Conservation (phyloP, 2,797 vertebrate genomes). For the Sebastes itinus region DNA sequence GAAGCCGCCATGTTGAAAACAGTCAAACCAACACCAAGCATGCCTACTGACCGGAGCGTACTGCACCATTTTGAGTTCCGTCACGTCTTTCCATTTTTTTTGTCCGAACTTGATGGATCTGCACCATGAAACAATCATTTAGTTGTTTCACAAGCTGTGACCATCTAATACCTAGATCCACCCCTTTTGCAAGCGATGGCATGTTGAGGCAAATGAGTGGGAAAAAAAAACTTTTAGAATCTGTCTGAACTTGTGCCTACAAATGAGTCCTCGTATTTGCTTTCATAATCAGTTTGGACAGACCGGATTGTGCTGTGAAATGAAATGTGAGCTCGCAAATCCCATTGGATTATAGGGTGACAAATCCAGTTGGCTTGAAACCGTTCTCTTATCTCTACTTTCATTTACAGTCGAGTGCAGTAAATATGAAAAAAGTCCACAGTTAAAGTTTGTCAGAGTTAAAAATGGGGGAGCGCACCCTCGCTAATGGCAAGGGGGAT, state of each 20-base stretch:
- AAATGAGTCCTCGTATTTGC: constrained; percentile 43
- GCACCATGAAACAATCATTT: neutral
- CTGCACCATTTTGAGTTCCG: too few relatives aligned
- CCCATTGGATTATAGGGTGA: constrained; percentile 52
- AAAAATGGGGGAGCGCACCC: neutral
- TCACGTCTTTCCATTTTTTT: too few relatives aligned
- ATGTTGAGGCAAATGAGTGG: neutral
- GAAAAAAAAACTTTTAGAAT: neutral
- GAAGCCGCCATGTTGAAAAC: too few relatives aligned
- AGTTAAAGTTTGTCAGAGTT: constrained; percentile 45
- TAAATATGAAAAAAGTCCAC: constrained; percentile 34
- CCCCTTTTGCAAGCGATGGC: neutral
- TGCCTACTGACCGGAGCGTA: too few relatives aligned
- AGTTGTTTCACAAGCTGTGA: neutral
- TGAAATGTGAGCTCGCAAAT: constrained; percentile 59
- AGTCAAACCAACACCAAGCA: too few relatives aligned
- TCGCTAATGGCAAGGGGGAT: constrained; percentile 8
- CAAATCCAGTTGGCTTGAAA: constrained; percentile 53
- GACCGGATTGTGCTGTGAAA: constrained; percentile 54
- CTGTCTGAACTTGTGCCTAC: constrained; percentile 27
- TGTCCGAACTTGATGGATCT: too few relatives aligned
- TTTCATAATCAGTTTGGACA: constrained; percentile 52
- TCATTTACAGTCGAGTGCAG: constrained; percentile 43
- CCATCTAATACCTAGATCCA: neutral
- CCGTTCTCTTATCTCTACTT: constrained; percentile 44